These are phyloP conservation scores for Drosophila arawakana DNA, from an alignment of 1,140 invertebrate species.

Conservation along the genomic window DNA sequence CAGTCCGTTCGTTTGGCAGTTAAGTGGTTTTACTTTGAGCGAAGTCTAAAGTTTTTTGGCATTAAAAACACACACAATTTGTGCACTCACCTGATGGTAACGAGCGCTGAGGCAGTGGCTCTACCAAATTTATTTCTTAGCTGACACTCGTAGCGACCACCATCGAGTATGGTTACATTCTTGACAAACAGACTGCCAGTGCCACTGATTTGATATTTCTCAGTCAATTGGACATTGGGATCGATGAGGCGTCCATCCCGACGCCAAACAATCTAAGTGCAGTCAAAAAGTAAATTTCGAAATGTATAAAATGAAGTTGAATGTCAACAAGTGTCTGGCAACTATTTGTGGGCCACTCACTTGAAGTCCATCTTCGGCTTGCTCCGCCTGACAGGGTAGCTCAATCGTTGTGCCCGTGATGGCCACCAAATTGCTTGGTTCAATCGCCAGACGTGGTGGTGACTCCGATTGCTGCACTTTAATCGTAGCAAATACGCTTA, in stretches of 20 bases:
- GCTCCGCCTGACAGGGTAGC: conserved; percentile 91
- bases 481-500: conserved; percentile 88
- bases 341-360: conserved; percentile 82
- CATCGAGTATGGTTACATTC: conserved; percentile 89
- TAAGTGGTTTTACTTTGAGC: conserved; percentile 58
- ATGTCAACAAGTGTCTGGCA: conserved; percentile 65
- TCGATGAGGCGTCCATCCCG: conserved; percentile 89
- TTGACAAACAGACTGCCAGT: conserved; percentile 92
- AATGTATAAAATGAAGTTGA: neutral
- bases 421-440: conserved; percentile 91
- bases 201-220: conserved; percentile 86
- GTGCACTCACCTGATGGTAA: conserved; percentile 87
- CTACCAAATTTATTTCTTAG: conserved; percentile 92
- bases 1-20: conserved; percentile 15
- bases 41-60: conserved; percentile 18
- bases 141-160: conserved; percentile 95
- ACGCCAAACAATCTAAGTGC: conserved; percentile 88
- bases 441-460: conserved; percentile 87
- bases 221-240: conserved; percentile 78
- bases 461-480: conserved; percentile 86
- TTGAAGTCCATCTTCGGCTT: conserved; percentile 91
- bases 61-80: neutral
- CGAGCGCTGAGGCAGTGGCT: conserved; percentile 88
- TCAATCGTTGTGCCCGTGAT: conserved; percentile 90
- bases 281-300: neutral